Evolutionary conservation across 2,888 invertebrate species (phyloP), one percentile per base, ranked within the genome.

Genomic region (Achlya flavicornis): DNA sequence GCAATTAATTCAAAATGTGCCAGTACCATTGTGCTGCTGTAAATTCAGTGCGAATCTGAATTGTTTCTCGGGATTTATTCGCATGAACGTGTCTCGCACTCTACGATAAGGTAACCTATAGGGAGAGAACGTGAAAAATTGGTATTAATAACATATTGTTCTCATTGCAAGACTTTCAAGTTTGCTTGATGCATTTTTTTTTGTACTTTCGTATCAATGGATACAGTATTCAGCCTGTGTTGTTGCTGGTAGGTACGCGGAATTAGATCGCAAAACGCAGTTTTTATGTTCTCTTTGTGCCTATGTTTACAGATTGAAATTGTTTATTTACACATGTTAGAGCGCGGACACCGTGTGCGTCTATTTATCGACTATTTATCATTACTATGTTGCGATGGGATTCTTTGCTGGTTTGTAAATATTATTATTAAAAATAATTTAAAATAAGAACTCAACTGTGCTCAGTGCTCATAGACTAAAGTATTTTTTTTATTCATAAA

Each of bases 271-370:
- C 85, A 75, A 87, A 84, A 85, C 78, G 80, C 78, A 83, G 81
- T 86, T 83, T 85, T 89, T 85, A 88, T 87, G 88, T 85, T 86
- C 85, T 79, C 82, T 86, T 86, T 83, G 84, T 85, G 87, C 79
- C 78, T 76, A 76, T 92, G 93, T 93, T 92, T 92, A 92, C 90
- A 88, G 83, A 78, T 77, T 80, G 73, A 79, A 73, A 86, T 87
- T 93, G 93, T 93, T 93, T 93, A 92, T 93, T 92, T 93, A 92
- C 91, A 78, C 85, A 73, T 74, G 76, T 74, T 53, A 72, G 80
- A 77, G 81, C 82, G 84, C 86, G 83, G 77, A 78, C 80, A 78
- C 77, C 73, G 77, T 74, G 61, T 64, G 72, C 77, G 76, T 77
- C 71, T 71, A 79, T 72, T 68, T 71, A 70, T 70, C 71, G 69